Evolutionary conservation across 2,113 vertebrate species (phyloP).

Genomic region (Nansenia antarctica): DNA sequence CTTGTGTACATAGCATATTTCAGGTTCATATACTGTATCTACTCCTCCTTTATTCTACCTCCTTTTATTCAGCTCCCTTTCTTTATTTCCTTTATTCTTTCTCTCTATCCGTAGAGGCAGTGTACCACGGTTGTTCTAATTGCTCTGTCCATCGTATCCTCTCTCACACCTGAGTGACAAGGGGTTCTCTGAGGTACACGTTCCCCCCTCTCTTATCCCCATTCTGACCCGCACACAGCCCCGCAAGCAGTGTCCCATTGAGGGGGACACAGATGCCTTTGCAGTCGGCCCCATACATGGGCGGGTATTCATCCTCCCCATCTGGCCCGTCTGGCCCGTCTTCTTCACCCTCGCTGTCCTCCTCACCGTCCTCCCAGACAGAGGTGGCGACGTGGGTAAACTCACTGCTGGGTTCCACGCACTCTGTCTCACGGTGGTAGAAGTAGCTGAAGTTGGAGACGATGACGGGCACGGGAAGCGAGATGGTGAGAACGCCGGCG

Average conservation of each 20-base stretch:
- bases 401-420: constrained; percentile 73
- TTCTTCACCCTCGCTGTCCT: constrained; percentile 43
- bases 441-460: constrained; percentile 97
- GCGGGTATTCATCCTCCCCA: constrained; percentile 26
- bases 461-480: constrained; percentile 89
- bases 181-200: constrained; percentile 61
- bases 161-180: constrained; percentile 85
- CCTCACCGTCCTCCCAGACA: constrained; percentile 70
- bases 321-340: constrained; percentile 52
- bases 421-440: constrained; percentile 87
- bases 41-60: neutral
- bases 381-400: constrained; percentile 78
- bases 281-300: constrained; percentile 48
- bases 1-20: neutral
- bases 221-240: constrained; percentile 52
- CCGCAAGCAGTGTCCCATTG: constrained; percentile 60
- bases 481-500: constrained; percentile 91
- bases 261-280: constrained; percentile 57
- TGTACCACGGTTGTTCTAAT: neutral
- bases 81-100: neutral
- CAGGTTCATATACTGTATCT: neutral
- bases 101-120: constrained; percentile 1
- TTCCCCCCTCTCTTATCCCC: constrained; percentile 52
- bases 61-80: neutral
- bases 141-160: neutral